Evolutionary conservation across 2,888 invertebrate species (phyloP), one percentile per base, ranked within the genome.

Genomic region (Pristionchus mayeri): DNA sequence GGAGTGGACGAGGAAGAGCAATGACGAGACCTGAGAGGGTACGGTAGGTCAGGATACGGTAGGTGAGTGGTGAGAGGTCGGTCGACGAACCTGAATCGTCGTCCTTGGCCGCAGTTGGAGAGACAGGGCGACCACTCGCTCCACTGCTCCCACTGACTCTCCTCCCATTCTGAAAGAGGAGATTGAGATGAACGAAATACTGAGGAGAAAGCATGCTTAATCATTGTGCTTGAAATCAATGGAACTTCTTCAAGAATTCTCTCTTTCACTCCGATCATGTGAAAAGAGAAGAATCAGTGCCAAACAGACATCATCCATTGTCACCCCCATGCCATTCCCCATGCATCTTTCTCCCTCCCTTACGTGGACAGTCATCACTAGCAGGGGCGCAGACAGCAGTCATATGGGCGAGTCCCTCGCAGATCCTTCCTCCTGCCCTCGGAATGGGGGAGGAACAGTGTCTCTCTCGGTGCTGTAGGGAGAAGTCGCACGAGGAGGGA

Each of bases 101-200:
- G 44, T 4, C 84, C 84, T 11, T 76, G 48, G 0, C 85, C 85
- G 44, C 86, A 86, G 30, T 86, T 84, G 34, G 63, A 40, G 18
- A 85, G 75, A 82, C 89, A 92, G n/a, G 86, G 71, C 40, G 91
- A 90, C 92, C 92, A 92, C 71, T 87, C 86, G 80, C 90, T 88
- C 92, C 92, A 92, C 18, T 85, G 84, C 30, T 90, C 87, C 91
- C 91, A 92, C 24, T 87, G 87, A 13, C 92, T 91, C 84, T 90
- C 90, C 44, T 86, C 86, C 52, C 86, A 79, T 81, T 89, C 89
- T 89, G 86, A 71, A 89, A 44, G n/a, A n/a, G n/a, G n/a, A n/a
- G n/a, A n/a, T n/a, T n/a, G n/a, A n/a, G n/a, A n/a, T n/a, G n/a
- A n/a, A n/a, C n/a, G n/a, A n/a, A n/a, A n/a, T n/a, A n/a, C n/a